phyloP scores from a whole-genome alignment of 2,797 vertebrate species.

The Mallotus villosus region DNA sequence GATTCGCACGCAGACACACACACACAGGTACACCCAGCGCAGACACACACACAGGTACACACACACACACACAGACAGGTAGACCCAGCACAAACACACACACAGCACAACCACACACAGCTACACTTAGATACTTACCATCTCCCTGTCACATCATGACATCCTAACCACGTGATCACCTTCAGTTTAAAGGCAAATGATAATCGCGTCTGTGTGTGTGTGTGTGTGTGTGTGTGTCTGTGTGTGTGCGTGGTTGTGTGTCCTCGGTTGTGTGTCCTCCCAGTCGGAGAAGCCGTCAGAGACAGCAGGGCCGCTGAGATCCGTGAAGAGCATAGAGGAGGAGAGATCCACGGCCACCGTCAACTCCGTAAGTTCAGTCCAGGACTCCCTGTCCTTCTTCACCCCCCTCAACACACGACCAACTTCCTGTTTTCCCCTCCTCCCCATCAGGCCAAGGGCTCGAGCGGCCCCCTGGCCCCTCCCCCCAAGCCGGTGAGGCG shows the following conservation, averaged over 20 bases:
- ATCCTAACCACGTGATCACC: too few relatives aligned
- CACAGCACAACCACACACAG: neutral
- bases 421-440: neutral
- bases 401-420: too few relatives aligned
- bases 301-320: constrained; percentile 82
- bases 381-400: neutral
- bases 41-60: neutral
- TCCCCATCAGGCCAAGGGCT: constrained; percentile 80
- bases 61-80: neutral
- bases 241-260: constrained; percentile 2
- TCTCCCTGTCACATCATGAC: too few relatives aligned
- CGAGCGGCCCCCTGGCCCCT: constrained; percentile 88
- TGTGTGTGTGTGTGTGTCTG: neutral
- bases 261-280: constrained; percentile 3
- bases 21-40: constrained; percentile 72
- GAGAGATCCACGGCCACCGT: constrained; percentile 81
- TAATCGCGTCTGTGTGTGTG: neutral
- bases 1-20: constrained; percentile 84
- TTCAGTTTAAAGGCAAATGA: neutral
- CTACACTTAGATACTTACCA: neutral
- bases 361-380: constrained; percentile 79
- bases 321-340: constrained; percentile 88
- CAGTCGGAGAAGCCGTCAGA: constrained; percentile 88
- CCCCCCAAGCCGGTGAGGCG: constrained; percentile 95
- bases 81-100: neutral